Conservation (phyloP, 2,888 invertebrate genomes). For the Chrysotoxum bicinctum region DNA sequence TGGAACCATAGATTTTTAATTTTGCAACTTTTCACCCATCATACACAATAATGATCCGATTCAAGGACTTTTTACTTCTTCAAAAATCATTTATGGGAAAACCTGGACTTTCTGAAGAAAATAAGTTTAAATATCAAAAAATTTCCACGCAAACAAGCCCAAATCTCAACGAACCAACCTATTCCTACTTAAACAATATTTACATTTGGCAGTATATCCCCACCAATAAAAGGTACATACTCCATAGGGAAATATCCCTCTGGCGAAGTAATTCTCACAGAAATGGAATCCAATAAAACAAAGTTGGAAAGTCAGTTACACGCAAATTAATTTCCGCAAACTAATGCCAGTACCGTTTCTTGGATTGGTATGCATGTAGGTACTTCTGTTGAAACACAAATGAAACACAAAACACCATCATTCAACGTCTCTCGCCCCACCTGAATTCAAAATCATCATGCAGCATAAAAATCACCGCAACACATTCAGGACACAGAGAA, state of each 20-base stretch:
- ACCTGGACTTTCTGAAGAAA: no score
- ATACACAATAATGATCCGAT: no score
- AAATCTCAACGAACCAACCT: background rate
- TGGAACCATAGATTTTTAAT: no score
- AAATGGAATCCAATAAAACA: constrained; percentile 62
- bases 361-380: background rate
- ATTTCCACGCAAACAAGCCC: no score
- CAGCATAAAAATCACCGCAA: constrained; percentile 55
- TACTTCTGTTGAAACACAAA: constrained; percentile 23
- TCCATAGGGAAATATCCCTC: constrained; percentile 19
- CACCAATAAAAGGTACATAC: background rate
- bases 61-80: no score
- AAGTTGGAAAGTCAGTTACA: constrained; percentile 60
- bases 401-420: constrained; percentile 50
- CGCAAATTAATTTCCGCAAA: constrained; percentile 69
- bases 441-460: constrained; percentile 23
- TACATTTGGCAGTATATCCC: background rate
- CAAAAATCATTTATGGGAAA: no score
- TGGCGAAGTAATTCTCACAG: constrained; percentile 43
- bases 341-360: constrained; percentile 51
- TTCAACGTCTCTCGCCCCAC: constrained; percentile 48
- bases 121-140: no score
- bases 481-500: constrained; percentile 44
- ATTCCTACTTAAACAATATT: background rate
- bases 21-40: no score